Conservation (phyloP, 2,113 vertebrate genomes). For the Spheniscus mendiculus region DNA sequence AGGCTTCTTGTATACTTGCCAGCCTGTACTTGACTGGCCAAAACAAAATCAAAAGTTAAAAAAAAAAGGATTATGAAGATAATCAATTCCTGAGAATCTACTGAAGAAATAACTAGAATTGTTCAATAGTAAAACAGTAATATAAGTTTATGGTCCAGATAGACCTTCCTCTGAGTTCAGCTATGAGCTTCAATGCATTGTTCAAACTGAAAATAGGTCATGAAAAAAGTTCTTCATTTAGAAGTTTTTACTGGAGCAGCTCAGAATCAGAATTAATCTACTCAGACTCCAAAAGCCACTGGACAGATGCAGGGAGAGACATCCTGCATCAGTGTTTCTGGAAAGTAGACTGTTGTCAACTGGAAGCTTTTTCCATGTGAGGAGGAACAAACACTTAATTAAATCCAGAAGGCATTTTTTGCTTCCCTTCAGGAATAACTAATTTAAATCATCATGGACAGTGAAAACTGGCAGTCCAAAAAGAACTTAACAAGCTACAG, state of each 20-base stretch:
- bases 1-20: not conserved
- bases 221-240: not conserved
- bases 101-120: not conserved
- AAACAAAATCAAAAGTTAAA: not conserved
- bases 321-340: not conserved
- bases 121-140: not conserved
- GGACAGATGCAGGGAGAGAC: not conserved
- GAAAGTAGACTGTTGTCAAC: not conserved
- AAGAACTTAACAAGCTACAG: not conserved
- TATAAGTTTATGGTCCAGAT: not conserved
- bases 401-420: constrained; percentile 3
- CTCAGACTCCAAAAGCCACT: not conserved
- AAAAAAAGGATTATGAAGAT: not conserved
- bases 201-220: constrained; percentile 21
- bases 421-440: constrained; percentile 20
- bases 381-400: not conserved
- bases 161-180: not conserved
- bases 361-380: constrained; percentile 20
- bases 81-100: not conserved
- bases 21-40: not conserved
- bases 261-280: not conserved
- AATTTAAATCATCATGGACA: constrained; percentile 27
- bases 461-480: not conserved
- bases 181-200: not conserved
- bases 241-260: not conserved